Evolutionary conservation across 2,888 invertebrate species (phyloP), one percentile per base, ranked within the genome.

Genomic region (Molanna angustata): DNA sequence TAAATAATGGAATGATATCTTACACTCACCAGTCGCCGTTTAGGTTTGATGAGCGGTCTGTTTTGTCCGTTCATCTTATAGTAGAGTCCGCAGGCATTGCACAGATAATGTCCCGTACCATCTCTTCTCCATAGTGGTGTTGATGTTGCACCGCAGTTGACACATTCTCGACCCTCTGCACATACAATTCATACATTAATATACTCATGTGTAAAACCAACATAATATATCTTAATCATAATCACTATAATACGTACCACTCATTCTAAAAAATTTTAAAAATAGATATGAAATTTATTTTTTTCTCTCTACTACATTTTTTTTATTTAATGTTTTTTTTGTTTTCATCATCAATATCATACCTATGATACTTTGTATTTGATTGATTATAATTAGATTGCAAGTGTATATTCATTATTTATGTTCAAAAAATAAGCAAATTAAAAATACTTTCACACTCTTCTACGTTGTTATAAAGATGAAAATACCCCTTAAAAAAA

Each of bases 41-140:
- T 97, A 69, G 98, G 97, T 84, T 98, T 98, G 80, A 97, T 96
- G 69, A 99, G 86, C 55, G 98, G 98, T 74, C 98, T 81, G 76
- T 96, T 97, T 74, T 95, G 94, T 66, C 98, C 98, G 77, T 99
- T 99, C 96, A 98, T 98, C 83, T 98, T 98, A 83, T 97, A 96
- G 81, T 99, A 99, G 64, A 99, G 86, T 65, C 98, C 99, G 76
- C 99, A 99, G 63, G 99, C 99, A 79, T 98, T 98, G 84, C 97
- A 98, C 66, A 90, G 84, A 80, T 97, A 98, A 74, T 93, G 94
- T 41, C 97, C 98, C 62, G 96, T 96, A 62, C 97, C 96, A 75
- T 99, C 98, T 65, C 99, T 83, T 69, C 95, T 84, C 95, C 95
- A 95, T 58, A 99, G 82, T 14, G 99, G 98, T 63, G 99, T 99